Conservation (phyloP, 2,797 vertebrate species). For the Apodemus agrarius region DNA sequence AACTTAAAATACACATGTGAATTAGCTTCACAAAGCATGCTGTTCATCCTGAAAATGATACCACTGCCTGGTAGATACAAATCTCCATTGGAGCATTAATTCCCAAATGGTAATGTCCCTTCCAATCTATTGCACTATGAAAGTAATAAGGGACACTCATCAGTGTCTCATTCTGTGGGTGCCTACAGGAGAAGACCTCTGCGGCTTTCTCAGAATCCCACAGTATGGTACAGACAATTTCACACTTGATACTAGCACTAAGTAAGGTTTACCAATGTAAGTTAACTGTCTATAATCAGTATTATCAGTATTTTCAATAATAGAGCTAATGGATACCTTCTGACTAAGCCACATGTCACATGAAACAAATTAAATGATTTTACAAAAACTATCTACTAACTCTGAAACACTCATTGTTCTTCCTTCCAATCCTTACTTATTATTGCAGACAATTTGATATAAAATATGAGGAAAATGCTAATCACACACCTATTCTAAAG, state of each 20-base stretch:
- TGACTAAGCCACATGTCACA: neutral
- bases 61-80: neutral
- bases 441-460: neutral
- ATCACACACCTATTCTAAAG: neutral
- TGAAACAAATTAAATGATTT: neutral
- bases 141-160: neutral
- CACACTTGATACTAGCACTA: constrained; percentile 5
- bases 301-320: constrained; percentile 35
- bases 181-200: neutral
- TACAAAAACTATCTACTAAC: constrained; percentile 3
- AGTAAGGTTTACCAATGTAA: constrained; percentile 30
- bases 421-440: constrained; percentile 1
- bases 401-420: neutral
- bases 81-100: neutral
- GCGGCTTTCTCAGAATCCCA: neutral
- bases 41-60: constrained; percentile 34
- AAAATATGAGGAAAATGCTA: neutral
- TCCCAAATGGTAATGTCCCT: neutral
- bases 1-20: neutral
- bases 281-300: constrained; percentile 8
- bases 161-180: neutral
- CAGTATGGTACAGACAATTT: constrained; percentile 2
- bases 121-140: neutral
- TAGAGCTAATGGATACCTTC: constrained; percentile 36
- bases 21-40: constrained; percentile 3